Conservation (phyloP, 2,888 invertebrate genomes). For the Dryadula phaetusa region DNA sequence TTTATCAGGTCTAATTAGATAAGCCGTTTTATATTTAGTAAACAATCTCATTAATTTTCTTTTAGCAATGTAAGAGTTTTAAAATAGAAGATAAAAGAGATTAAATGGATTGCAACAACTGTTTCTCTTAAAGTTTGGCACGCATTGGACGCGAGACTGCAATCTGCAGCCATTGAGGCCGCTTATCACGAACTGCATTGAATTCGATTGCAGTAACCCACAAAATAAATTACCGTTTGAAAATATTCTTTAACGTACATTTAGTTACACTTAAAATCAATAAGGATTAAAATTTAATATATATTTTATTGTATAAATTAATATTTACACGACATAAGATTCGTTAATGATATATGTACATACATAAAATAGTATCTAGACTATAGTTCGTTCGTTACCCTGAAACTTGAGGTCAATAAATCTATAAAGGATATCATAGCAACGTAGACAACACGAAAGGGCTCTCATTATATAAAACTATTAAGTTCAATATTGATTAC, state of each 20-base stretch:
- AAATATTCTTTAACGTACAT: constrained; percentile 46
- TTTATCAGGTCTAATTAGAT: not conserved
- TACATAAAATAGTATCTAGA: not conserved
- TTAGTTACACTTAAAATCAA: not conserved
- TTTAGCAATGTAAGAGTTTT: not conserved
- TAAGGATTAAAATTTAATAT: too few relatives aligned
- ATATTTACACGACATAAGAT: too few relatives aligned
- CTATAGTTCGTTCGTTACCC: not conserved
- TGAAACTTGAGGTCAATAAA: constrained; percentile 19
- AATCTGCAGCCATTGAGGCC: constrained; percentile 56
- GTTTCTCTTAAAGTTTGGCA: constrained; percentile 60
- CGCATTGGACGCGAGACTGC: constrained; percentile 57
- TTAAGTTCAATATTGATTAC: constrained; percentile 28
- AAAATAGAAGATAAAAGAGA: not conserved
- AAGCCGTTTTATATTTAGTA: not conserved
- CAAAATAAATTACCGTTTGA: constrained; percentile 57
- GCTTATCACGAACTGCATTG: constrained; percentile 56
- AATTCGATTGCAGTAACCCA: constrained; percentile 63
- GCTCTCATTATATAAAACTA: constrained; percentile 16
- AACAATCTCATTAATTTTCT: not conserved
- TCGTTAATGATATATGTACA: too few relatives aligned
- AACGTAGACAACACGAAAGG: constrained; percentile 12
- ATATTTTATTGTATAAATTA: not conserved
- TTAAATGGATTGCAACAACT: constrained; percentile 42
- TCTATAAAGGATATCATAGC: constrained; percentile 8